phyloP scores from a whole-genome alignment of 2,888 invertebrate species.

The Drosophila kanekoi region DNA sequence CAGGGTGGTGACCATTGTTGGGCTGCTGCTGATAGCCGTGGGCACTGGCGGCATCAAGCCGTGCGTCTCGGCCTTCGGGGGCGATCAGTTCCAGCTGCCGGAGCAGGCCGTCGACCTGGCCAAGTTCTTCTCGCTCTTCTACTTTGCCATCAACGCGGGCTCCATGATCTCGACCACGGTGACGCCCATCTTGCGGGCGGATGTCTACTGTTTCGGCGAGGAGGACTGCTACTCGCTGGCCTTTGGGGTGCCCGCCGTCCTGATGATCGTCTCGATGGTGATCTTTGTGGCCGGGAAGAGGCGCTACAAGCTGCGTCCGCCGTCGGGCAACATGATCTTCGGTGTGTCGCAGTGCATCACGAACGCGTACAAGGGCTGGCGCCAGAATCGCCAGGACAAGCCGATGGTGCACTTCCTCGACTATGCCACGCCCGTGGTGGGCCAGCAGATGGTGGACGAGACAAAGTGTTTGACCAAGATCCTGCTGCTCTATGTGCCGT shows the following conservation, averaged over 20 bases:
- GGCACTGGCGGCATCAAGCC: conserved; percentile 94
- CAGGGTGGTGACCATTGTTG: conserved; percentile 89
- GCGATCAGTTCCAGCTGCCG: conserved; percentile 90
- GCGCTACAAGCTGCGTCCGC: conserved; percentile 88
- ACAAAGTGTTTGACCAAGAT: conserved; percentile 89
- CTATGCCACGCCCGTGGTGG: conserved; percentile 91
- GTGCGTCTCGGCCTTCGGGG: conserved; percentile 93
- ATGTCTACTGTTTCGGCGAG: conserved; percentile 88
- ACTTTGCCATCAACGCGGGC: conserved; percentile 89
- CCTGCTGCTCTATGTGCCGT: conserved; percentile 92
- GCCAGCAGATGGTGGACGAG: conserved; percentile 91
- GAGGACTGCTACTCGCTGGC: conserved; percentile 90
- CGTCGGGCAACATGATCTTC: conserved; percentile 90
- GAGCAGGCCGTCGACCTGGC: conserved; percentile 88
- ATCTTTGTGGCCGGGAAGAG: conserved; percentile 90
- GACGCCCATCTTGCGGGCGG: conserved; percentile 90
- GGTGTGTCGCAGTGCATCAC: conserved; percentile 91
- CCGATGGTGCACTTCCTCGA: conserved; percentile 94
- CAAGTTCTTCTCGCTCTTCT: conserved; percentile 91
- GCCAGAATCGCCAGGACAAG: conserved; percentile 83
- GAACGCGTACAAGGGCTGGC: conserved; percentile 84
- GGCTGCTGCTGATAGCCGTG: conserved; percentile 73
- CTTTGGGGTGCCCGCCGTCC: conserved; percentile 91
- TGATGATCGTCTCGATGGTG: conserved; percentile 85
- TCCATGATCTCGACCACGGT: conserved; percentile 90